These are phyloP conservation scores for Gavia stellata DNA, from an alignment of 2,113 vertebrate genomes.

Conservation along the genomic window DNA sequence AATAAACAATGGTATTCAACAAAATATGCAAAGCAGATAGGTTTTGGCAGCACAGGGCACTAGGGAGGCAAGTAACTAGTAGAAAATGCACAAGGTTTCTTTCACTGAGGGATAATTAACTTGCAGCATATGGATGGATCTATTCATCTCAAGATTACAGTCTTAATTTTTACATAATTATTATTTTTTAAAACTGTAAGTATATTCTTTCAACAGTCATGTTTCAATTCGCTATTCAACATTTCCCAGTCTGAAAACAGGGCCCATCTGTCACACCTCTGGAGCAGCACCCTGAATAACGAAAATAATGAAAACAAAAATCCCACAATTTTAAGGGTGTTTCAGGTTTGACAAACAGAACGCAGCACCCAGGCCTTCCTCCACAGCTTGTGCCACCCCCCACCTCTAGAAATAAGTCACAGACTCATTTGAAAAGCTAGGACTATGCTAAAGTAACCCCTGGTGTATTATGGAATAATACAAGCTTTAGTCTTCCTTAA, in stretches of 20 bases:
- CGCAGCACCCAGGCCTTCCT: neutral
- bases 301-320: neutral
- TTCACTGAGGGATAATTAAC: conserved; percentile 1
- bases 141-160: neutral
- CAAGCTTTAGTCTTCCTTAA: neutral
- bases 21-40: neutral
- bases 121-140: neutral
- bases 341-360: neutral
- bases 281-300: neutral
- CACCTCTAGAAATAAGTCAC: neutral
- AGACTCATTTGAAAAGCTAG: neutral
- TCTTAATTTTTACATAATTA: neutral
- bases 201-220: neutral
- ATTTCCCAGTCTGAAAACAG: neutral
- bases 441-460: neutral
- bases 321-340: neutral
- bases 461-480: neutral
- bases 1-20: neutral
- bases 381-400: neutral
- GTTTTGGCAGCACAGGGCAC: neutral
- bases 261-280: neutral
- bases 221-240: neutral
- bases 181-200: neutral
- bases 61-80: neutral
- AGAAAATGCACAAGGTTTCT: neutral